Percentiles rank a stretch among this genome's conserved stretches.
Evolutionary conservation across 1,140 invertebrate species (phyloP).

Genomic region (Drosophila nasuta): DNA sequence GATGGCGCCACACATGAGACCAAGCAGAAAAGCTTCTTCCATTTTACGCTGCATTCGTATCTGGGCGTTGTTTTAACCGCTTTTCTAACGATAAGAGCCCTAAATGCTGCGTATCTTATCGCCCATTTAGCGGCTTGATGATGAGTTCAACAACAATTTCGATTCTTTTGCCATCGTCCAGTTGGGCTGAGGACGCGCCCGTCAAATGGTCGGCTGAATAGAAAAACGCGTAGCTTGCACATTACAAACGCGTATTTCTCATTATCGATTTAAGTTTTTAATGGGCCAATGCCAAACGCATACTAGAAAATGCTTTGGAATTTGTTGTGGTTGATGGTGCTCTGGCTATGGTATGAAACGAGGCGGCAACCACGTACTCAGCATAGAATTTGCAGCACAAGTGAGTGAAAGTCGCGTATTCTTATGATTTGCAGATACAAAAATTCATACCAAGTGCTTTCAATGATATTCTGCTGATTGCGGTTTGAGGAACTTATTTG

Average conservation of each 20-base stretch:
- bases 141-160: conserved; percentile 58
- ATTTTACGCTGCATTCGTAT: conserved; percentile 14
- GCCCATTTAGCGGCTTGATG: conserved; percentile 63
- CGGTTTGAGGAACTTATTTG: background rate
- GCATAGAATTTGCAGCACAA: conserved; percentile 25
- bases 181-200: conserved; percentile 52
- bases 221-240: background rate
- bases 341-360: conserved; percentile 57
- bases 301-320: conserved; percentile 61
- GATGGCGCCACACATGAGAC: conserved; percentile 41
- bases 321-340: conserved; percentile 58
- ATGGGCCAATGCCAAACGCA: conserved; percentile 31
- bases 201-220: conserved; percentile 19
- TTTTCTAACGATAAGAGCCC: conserved; percentile 52
- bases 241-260: conserved; percentile 17
- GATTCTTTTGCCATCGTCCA: conserved; percentile 34
- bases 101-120: conserved; percentile 72
- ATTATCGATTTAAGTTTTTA: conserved; percentile 13
- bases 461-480: background rate
- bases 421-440: background rate
- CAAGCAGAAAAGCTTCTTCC: conserved; percentile 21
- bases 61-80: conserved; percentile 3
- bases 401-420: conserved; percentile 47
- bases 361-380: conserved; percentile 10
- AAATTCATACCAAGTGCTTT: background rate